These are phyloP conservation scores for Amblyjoppa fuscipennis DNA, from an alignment of 2,888 invertebrate genomes.

Conservation along the genomic window DNA sequence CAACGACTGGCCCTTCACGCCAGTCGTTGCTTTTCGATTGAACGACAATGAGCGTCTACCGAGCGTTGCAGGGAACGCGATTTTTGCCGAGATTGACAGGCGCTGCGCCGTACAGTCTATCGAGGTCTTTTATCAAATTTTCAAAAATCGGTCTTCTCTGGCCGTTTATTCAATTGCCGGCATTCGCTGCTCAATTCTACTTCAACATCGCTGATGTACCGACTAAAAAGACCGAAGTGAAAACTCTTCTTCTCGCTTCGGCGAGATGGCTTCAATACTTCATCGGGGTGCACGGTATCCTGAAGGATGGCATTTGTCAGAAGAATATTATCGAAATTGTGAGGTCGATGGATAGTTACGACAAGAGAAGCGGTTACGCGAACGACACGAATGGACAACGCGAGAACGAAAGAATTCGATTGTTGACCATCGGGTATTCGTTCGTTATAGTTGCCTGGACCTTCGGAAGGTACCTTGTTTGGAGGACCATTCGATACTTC, in stretches of 20 bases:
- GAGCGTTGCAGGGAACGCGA: slow-evolving; percentile 27
- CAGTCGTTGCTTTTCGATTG: not conserved
- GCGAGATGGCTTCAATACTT: not conserved
- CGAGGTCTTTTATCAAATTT: slow-evolving; percentile 17
- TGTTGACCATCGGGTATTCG: slow-evolving; percentile 2
- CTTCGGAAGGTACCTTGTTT: not conserved
- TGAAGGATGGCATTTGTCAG: slow-evolving; percentile 16
- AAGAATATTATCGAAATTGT: slow-evolving; percentile 26
- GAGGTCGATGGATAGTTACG: slow-evolving; percentile 43
- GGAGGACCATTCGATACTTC: not conserved
- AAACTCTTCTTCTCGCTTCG: not conserved
- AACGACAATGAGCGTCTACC: slow-evolving; percentile 39
- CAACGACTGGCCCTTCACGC: not conserved
- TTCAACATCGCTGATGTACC: not conserved
- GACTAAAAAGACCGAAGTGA: not conserved
- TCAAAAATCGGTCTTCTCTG: slow-evolving; percentile 34
- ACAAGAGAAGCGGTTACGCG: slow-evolving; percentile 31
- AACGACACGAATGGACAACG: not conserved
- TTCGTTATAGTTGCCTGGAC: not conserved
- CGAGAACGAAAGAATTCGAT: slow-evolving; percentile 32
- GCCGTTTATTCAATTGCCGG: slow-evolving; percentile 12
- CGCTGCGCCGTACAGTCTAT: slow-evolving; percentile 32
- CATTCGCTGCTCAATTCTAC: not conserved
- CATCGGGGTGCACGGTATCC: not conserved
- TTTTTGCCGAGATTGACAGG: slow-evolving; percentile 29